Conservation (phyloP, 1,140 invertebrate species). For the Drosophila mojavensis region DNA sequence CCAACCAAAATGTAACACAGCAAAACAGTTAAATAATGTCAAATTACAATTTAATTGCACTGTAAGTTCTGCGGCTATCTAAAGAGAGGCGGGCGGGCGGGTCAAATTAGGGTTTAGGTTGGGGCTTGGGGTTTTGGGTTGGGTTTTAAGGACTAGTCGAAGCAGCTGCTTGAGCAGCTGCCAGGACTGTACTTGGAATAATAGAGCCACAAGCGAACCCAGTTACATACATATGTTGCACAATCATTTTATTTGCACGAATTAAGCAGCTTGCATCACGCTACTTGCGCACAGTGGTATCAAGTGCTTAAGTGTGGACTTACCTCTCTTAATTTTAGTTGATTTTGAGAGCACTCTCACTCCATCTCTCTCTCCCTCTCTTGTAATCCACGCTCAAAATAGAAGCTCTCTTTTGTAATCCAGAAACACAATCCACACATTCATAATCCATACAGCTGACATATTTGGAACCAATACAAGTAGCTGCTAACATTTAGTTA, state of each 20-base stretch:
- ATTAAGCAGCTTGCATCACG: conserved; percentile 62
- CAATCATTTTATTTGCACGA: conserved; percentile 80
- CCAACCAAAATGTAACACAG: conserved; percentile 53
- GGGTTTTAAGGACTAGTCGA: background rate
- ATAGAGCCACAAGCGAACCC: conserved; percentile 54
- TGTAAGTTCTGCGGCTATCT: conserved; percentile 51
- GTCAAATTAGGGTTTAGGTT: conserved; percentile 1
- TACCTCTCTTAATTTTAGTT: no score
- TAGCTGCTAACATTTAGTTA: no score
- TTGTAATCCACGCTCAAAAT: no score
- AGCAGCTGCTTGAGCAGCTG: conserved; percentile 37
- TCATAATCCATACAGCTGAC: no score
- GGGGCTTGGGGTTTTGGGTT: conserved; percentile 6
- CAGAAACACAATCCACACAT: no score
- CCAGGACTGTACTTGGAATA: conserved; percentile 52
- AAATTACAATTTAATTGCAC: conserved; percentile 76
- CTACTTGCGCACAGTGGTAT: conserved; percentile 48
- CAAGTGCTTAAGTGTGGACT: background rate
- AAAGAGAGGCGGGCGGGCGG: background rate
- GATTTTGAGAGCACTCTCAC: no score
- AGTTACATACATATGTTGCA: conserved; percentile 76
- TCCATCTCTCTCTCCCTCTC: no score
- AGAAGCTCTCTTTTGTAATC: no score
- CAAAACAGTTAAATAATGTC: conserved; percentile 74
- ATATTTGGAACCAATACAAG: no score